A percentile compares a stretch with the other conserved stretches of the same genome.
phyloP scores from a whole-genome alignment of 2,113 vertebrate species.

The Crocuta crocuta region DNA sequence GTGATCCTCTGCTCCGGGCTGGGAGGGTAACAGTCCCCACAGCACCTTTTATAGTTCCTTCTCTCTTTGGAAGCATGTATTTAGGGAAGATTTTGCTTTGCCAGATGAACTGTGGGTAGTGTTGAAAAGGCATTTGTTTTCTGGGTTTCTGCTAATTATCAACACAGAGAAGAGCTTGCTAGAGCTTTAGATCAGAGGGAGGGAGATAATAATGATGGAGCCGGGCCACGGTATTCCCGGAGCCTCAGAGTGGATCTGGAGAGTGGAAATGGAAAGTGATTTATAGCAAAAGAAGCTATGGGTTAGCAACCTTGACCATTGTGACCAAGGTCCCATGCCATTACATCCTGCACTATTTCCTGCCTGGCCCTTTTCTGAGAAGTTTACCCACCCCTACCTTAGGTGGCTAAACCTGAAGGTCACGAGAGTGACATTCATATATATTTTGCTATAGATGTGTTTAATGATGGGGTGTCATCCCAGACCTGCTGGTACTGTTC shows the following conservation, averaged over 20 bases:
- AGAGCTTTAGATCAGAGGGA: background rate
- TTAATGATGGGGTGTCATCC: accelerated
- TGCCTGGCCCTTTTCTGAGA: background rate
- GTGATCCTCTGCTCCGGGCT: background rate
- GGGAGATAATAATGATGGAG: background rate
- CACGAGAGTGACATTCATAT: accelerated
- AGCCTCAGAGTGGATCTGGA: background rate
- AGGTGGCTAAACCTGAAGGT: background rate
- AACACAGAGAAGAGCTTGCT: background rate
- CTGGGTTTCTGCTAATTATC: background rate
- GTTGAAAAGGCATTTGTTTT: background rate
- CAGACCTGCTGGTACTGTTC: background rate
- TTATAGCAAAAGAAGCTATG: background rate
- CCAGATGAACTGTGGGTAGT: background rate
- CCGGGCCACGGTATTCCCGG: background rate
- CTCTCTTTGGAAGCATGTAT: background rate
- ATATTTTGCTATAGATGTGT: background rate
- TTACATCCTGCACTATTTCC: background rate
- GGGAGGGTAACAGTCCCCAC: background rate
- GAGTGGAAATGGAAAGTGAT: background rate
- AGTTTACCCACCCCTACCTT: background rate
- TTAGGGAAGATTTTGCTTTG: background rate
- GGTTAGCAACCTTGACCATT: background rate
- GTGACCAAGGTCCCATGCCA: background rate
- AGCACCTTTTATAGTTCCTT: background rate